Percentiles rank a stretch among this genome's conserved stretches.
phyloP scores from a whole-genome alignment of 92 coral and sea anemone genomes.

The Actinostola sp. region DNA sequence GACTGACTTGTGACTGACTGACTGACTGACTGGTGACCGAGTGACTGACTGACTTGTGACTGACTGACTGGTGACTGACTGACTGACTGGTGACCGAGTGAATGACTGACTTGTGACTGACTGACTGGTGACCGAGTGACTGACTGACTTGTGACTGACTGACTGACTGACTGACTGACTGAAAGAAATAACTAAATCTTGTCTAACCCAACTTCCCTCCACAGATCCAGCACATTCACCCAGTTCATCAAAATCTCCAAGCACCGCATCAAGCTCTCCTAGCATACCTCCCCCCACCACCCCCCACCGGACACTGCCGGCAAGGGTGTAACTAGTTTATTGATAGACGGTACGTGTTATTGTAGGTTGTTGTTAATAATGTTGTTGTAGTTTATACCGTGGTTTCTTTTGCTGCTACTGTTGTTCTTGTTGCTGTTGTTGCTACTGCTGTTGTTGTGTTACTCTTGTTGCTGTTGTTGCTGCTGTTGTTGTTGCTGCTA shows the following conservation, averaged over 20 bases:
- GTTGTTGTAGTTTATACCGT: background rate
- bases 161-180: background rate
- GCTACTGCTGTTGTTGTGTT: no score
- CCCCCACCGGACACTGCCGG: conserved; percentile 77
- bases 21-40: no score
- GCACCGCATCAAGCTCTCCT: conserved; percentile 48
- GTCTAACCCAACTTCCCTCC: background rate
- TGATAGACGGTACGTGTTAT: background rate
- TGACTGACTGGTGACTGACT: no score
- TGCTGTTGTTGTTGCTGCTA: no score
- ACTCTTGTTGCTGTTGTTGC: no score
- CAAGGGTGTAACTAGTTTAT: conserved; percentile 22
- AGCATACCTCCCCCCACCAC: conserved; percentile 76
- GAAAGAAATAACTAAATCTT: background rate
- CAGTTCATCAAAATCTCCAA: conserved; percentile 34
- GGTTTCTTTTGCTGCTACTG: background rate
- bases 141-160: background rate
- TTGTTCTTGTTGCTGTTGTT: background rate
- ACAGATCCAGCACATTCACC: conserved; percentile 37
- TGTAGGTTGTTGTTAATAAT: no score
- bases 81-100: no score
- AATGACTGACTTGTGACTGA: no score
- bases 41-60: no score
- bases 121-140: background rate
- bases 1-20: no score